Conservation (phyloP, 1,140 invertebrate species). For the Macrobrachium nipponense region DNA sequence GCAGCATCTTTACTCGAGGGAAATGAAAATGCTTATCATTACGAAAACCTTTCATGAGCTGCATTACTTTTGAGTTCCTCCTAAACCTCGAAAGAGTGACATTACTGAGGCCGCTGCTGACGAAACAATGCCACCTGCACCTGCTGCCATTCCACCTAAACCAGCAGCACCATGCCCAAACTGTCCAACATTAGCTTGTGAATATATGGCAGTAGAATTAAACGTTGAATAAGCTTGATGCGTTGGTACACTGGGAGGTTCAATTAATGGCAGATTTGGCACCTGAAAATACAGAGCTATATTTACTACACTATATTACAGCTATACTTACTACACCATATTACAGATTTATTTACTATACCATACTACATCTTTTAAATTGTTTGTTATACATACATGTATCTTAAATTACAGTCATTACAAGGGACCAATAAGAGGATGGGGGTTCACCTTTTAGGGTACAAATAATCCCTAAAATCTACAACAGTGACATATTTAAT, state of each 20-base stretch:
- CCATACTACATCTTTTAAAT: too few species aligned
- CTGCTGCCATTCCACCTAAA: constrained; percentile 5
- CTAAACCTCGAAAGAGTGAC: constrained; percentile 41
- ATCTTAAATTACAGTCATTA: too few species aligned
- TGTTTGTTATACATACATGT: too few species aligned
- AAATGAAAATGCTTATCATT: neutral
- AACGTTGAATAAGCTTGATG: constrained; percentile 33
- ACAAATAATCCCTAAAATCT: too few species aligned
- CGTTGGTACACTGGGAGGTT: constrained; percentile 16
- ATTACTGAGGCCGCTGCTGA: constrained; percentile 49
- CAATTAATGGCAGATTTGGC: constrained; percentile 26
- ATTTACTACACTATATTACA: neutral
- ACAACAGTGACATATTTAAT: too few species aligned
- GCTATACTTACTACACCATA: neutral
- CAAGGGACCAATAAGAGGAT: too few species aligned
- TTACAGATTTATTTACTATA: neutral
- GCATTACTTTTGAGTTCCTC: constrained; percentile 34
- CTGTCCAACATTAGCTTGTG: constrained; percentile 32
- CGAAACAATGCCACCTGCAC: constrained; percentile 40
- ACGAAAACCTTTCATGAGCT: neutral
- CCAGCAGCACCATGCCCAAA: constrained; percentile 6
- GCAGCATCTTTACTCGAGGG: neutral
- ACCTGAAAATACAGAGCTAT: neutral
- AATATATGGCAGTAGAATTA: constrained; percentile 37
- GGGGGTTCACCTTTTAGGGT: too few species aligned